Percentiles rank a stretch among this genome's conserved stretches.
Evolutionary conservation across 2,888 invertebrate species (phyloP).

Genomic region (Artemia sinica): DNA sequence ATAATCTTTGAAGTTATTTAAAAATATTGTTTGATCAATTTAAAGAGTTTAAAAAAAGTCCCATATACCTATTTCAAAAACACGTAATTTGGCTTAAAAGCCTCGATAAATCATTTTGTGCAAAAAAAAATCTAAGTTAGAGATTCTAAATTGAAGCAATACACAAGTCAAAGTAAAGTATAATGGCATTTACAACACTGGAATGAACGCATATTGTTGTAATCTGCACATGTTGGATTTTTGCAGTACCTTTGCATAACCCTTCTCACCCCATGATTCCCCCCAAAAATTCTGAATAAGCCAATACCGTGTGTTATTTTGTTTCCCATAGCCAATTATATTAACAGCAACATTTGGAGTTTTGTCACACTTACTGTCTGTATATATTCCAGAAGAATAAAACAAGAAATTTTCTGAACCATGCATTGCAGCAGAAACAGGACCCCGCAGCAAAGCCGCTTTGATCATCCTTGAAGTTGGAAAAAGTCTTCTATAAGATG

Average conservation of each 20-base stretch:
- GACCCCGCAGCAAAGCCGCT: too few relatives aligned
- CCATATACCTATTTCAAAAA: too few relatives aligned
- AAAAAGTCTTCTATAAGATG: too few relatives aligned
- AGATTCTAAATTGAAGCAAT: too few relatives aligned
- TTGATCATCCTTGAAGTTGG: not conserved
- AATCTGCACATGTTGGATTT: conserved; percentile 16
- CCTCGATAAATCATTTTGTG: too few relatives aligned
- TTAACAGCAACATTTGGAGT: conserved; percentile 17
- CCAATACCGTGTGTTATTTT: conserved; percentile 16
- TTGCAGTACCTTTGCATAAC: conserved; percentile 17
- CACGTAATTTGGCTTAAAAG: too few relatives aligned
- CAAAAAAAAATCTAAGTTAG: too few relatives aligned
- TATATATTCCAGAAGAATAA: conserved; percentile 17
- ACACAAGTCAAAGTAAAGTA: too few relatives aligned
- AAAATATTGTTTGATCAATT: too few relatives aligned
- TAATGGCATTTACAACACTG: not conserved
- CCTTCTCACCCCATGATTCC: conserved; percentile 15
- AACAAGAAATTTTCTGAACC: not conserved
- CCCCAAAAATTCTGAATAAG: conserved; percentile 20
- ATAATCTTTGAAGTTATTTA: too few relatives aligned
- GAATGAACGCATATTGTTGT: not conserved
- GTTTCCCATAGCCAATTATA: conserved; percentile 18
- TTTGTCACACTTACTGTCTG: conserved; percentile 16
- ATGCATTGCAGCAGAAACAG: conserved; percentile 14
- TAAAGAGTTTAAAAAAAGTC: too few relatives aligned